Evolutionary conservation across 2,888 invertebrate genomes (phyloP).

Genomic region (Heliconius sara): DNA sequence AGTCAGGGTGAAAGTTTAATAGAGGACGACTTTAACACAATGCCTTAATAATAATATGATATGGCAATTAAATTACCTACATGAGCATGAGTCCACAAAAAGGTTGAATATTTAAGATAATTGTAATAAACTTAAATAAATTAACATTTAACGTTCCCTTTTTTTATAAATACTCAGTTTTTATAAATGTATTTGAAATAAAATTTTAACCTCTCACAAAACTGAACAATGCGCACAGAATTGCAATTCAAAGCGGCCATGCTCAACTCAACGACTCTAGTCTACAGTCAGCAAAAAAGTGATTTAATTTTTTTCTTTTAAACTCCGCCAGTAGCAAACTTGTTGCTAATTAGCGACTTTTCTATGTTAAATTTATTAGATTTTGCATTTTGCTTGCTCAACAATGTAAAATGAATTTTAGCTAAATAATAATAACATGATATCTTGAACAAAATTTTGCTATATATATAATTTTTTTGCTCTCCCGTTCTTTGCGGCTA

Average conservation of each 20-base stretch:
- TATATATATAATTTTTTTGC: neutral
- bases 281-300: constrained; percentile 31
- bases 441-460: neutral
- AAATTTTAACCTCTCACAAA: constrained; percentile 25
- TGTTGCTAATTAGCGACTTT: constrained; percentile 24
- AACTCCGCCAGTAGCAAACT: constrained; percentile 1
- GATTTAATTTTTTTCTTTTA: neutral
- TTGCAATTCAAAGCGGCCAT: constrained; percentile 36
- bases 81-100: too few species aligned
- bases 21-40: too few species aligned
- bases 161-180: neutral
- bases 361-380: constrained; percentile 14
- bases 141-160: neutral
- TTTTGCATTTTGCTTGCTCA: neutral
- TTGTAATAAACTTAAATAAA: too few species aligned
- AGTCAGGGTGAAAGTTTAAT: too few species aligned
- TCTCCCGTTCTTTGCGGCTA: neutral
- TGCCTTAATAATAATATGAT: too few species aligned
- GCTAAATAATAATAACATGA: neutral
- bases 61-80: too few species aligned
- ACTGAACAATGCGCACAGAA: constrained; percentile 33
- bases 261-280: constrained; percentile 31
- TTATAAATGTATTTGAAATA: constrained; percentile 16
- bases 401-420: neutral
- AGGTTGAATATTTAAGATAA: too few species aligned